Evolutionary conservation across 2,797 vertebrate genomes (phyloP).

Genomic region (Masticophis lateralis): DNA sequence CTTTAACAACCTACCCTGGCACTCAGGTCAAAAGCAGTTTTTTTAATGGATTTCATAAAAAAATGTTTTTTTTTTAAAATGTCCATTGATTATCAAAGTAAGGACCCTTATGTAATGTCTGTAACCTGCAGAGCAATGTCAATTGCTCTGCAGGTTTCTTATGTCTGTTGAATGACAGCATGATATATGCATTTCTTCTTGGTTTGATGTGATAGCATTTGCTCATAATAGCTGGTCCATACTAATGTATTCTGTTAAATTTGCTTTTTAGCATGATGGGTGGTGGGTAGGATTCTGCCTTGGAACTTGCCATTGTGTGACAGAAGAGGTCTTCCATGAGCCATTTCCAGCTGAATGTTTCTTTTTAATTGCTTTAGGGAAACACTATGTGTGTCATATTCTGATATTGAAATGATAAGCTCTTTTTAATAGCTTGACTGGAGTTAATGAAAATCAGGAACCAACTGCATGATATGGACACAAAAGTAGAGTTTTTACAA

Average conservation of each 20-base stretch:
- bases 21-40: not conserved
- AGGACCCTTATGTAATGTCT: not conserved
- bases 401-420: not conserved
- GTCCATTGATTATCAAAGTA: not conserved
- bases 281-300: not conserved
- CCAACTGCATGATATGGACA: not conserved
- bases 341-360: not conserved
- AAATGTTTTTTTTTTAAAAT: not conserved
- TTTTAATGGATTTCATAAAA: not conserved
- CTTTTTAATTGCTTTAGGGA: not conserved
- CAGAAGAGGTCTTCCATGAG: not conserved
- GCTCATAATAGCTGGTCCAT: not conserved
- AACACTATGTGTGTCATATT: not conserved
- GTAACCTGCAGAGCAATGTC: not conserved
- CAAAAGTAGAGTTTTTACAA: not conserved
- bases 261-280: not conserved
- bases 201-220: conserved; percentile 1
- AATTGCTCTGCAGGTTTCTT: not conserved
- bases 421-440: not conserved
- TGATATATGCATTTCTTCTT: not conserved
- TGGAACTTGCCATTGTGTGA: not conserved
- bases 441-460: not conserved
- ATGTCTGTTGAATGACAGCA: not conserved
- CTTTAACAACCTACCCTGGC: not conserved
- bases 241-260: not conserved